Conservation (phyloP, 2,888 invertebrate genomes). For the Eupithecia insigniata region DNA sequence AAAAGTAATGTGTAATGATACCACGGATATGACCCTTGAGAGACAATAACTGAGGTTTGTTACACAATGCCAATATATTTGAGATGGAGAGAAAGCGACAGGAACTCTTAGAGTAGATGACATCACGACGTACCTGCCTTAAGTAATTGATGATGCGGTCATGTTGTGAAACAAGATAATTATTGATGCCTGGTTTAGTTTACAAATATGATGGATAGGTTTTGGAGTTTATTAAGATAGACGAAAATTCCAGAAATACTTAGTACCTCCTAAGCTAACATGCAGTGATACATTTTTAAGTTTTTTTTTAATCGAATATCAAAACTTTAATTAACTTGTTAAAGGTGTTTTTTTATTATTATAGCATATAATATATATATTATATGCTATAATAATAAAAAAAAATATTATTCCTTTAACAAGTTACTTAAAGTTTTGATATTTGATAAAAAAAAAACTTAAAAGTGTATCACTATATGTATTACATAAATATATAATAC, state of each 20-base stretch:
- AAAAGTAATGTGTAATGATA: constrained; percentile 3
- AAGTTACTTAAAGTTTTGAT: too few species aligned
- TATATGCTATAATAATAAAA: too few species aligned
- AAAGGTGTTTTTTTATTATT: too few species aligned
- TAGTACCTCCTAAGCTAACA: neutral
- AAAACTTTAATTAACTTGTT: too few species aligned
- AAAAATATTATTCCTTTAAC: too few species aligned
- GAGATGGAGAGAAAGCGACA: constrained; percentile 54
- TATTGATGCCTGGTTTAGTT: constrained; percentile 26
- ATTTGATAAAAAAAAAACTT: too few species aligned
- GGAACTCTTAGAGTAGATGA: constrained; percentile 62
- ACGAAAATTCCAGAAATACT: neutral
- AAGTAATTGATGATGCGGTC: constrained; percentile 45
- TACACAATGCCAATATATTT: constrained; percentile 55
- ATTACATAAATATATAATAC: too few species aligned
- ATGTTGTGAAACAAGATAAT: constrained; percentile 37
- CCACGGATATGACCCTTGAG: constrained; percentile 32
- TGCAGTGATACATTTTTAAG: too few species aligned
- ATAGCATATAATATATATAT: too few species aligned
- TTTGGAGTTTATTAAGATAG: neutral
- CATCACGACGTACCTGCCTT: constrained; percentile 52
- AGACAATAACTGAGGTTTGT: constrained; percentile 45
- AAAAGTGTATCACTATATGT: too few species aligned
- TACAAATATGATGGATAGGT: constrained; percentile 22
- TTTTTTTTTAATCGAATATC: too few species aligned